Evolutionary conservation across 2,113 vertebrate genomes (phyloP), one percentile per base, ranked within the genome.

Genomic region (Rynchops niger): DNA sequence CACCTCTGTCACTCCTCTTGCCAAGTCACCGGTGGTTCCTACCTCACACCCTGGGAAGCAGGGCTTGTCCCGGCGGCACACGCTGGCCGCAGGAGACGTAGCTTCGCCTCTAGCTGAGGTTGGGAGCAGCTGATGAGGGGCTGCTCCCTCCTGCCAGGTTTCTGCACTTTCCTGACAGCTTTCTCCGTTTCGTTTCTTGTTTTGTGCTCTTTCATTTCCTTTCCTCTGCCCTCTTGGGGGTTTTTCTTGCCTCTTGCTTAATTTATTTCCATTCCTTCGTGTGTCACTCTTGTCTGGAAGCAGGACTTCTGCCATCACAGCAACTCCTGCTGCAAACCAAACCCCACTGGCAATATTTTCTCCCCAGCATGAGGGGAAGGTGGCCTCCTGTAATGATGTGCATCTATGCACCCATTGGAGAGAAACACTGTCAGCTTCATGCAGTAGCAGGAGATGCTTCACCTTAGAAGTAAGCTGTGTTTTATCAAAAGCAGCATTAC

Each of bases 11-110:
- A 11, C 30, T 43, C 15, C 26, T 61, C 36, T 38, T 20, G 36
- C 55, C 38, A 43, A 63, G 42, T 40, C n/a, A 5, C 50, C 0
- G 0, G 29, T 45, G 43, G 25, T 65, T 59, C 30, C 14, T 73
- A 14, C 38, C 34, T 47, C 0, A 1, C 15, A 27, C 22, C 17
- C 32, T 3, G 25, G 43, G 56, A 52, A 40, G 49, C 1, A 1
- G 23, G 36, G 42, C 42, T 69, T 36, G 11, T 23, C 36, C 29
- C 1, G 1, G 29, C 1, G 2, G 29, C 1, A 2, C 49, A 56
- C 1, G 4, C 38, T 53, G 40, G 20, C 40, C 1, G 1, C 2
- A 1, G 18, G n/a, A 66, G n/a, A 12, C 0, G 5, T 17, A 19
- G 40, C n/a, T 34, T 67, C 49, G 25, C 30, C n/a, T 73, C 19